Percentiles rank a stretch among this genome's conserved stretches.
Evolutionary conservation across 2,797 vertebrate genomes (phyloP).

Genomic region (Tarsius wallacei): DNA sequence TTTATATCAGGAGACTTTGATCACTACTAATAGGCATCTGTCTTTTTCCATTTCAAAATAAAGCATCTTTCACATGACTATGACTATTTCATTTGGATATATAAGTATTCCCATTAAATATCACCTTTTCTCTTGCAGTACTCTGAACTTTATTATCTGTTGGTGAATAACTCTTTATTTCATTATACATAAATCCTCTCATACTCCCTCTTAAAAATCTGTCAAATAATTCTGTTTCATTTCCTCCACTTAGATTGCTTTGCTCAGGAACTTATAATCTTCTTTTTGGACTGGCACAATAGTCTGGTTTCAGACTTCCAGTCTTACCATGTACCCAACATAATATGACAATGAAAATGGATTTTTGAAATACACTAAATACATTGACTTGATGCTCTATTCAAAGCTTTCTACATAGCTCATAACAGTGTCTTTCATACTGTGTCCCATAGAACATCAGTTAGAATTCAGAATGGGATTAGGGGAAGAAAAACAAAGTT

Average conservation of each 20-base stretch:
- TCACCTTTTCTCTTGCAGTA: neutral
- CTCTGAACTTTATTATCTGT: constrained; percentile 17
- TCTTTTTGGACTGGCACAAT: neutral
- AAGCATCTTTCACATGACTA: neutral
- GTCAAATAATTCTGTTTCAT: neutral
- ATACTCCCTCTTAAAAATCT: neutral
- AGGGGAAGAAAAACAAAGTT: neutral
- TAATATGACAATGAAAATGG: neutral
- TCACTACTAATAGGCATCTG: neutral
- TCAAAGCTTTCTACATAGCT: neutral
- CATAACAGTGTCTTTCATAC: neutral
- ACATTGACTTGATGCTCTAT: neutral
- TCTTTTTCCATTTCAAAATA: constrained; percentile 45
- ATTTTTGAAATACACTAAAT: neutral
- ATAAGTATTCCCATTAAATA: constrained; percentile 17
- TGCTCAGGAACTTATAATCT: neutral
- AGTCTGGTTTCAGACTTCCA: neutral
- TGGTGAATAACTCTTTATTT: constrained; percentile 19
- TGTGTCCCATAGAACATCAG: neutral
- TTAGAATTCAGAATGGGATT: neutral
- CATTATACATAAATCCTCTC: constrained; percentile 1
- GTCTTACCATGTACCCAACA: neutral
- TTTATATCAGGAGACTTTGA: neutral
- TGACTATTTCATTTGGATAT: neutral
- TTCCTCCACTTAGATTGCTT: neutral